Conservation (phyloP, 2,113 vertebrate species). For the Microtus ochrogaster region DNA sequence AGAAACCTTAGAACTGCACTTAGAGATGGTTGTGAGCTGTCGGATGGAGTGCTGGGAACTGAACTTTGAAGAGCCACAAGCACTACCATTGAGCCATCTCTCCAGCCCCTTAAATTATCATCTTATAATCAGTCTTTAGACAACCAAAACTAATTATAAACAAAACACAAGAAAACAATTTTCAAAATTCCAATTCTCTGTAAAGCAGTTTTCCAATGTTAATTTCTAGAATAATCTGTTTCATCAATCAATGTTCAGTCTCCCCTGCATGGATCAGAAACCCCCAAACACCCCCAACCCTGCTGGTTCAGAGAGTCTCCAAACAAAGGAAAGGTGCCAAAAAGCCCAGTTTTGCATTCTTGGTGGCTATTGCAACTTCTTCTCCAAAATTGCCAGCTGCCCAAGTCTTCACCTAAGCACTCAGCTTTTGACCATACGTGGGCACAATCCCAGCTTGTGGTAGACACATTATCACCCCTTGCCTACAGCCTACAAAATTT, state of each 20-base stretch:
- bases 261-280: neutral
- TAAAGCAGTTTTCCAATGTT: neutral
- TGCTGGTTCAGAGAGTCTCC: no score
- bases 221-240: slow-evolving; percentile 13
- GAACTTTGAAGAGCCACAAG: neutral
- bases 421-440: neutral
- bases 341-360: no score
- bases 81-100: neutral
- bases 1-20: neutral
- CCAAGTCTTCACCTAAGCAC: neutral
- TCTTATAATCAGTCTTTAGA: neutral
- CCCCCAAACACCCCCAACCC: no score
- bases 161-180: slow-evolving; percentile 43
- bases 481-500: neutral
- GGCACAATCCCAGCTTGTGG: neutral
- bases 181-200: slow-evolving; percentile 12
- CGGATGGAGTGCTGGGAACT: neutral
- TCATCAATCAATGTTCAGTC: neutral
- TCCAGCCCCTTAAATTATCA: neutral
- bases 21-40: neutral
- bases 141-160: neutral
- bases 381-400: neutral
- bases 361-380: neutral
- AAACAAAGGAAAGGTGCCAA: no score
- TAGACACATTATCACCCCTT: neutral